phyloP scores from a whole-genome alignment of 2,113 vertebrate species.

The Cavia aperea region DNA sequence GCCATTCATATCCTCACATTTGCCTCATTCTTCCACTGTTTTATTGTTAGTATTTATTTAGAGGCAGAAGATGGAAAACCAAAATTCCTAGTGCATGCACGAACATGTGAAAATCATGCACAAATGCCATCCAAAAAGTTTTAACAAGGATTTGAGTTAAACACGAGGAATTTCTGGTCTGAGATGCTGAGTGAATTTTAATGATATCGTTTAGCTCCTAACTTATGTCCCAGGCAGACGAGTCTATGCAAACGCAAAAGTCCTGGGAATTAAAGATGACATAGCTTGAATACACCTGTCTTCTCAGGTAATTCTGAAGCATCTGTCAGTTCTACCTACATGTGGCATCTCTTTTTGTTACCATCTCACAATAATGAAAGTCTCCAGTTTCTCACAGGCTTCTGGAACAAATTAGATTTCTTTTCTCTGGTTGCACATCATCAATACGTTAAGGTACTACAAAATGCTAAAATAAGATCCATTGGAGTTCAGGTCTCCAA shows the following conservation, averaged over 20 bases:
- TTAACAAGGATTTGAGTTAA: conserved; percentile 34
- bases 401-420: not conserved
- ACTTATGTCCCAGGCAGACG: conserved; percentile 30
- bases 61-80: conserved; percentile 16
- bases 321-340: conserved; percentile 24
- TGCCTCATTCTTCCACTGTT: not conserved
- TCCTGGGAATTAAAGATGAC: conserved; percentile 21
- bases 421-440: not conserved
- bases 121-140: conserved; percentile 16
- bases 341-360: not conserved
- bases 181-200: conserved; percentile 49
- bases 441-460: not conserved
- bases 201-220: conserved; percentile 40
- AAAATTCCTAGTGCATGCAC: not conserved
- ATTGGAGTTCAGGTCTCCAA: not conserved
- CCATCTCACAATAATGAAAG: not conserved
- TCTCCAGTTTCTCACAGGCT: not conserved
- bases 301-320: conserved; percentile 5
- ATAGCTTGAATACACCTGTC: conserved; percentile 1
- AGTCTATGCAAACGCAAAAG: conserved; percentile 40
- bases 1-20: not conserved
- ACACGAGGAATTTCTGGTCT: conserved; percentile 34
- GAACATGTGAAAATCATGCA: conserved; percentile 42
- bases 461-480: not conserved
- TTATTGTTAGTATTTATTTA: not conserved